phyloP scores from a whole-genome alignment of 2,113 vertebrate species.

The Emydocephalus ijimae region DNA sequence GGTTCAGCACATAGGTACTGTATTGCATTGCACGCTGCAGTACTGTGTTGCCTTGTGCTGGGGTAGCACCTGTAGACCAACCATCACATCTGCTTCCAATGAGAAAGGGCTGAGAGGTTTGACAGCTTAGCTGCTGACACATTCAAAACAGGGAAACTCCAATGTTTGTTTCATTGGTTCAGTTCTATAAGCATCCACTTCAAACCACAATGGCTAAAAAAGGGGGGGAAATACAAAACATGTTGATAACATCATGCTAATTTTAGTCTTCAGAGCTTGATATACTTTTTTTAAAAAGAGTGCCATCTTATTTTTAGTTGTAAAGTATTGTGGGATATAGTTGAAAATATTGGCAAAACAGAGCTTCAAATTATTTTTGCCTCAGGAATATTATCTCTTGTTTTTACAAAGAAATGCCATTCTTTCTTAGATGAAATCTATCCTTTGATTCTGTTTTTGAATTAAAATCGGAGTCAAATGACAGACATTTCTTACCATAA shows the following conservation, averaged over 20 bases:
- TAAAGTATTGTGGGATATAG: slow-evolving; percentile 29
- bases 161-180: neutral
- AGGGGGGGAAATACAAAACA: neutral
- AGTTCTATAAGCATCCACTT: neutral
- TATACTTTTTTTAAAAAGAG: neutral
- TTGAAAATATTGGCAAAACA: neutral
- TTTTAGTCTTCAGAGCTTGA: neutral
- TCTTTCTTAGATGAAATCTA: slow-evolving; percentile 58
- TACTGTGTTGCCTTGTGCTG: neutral
- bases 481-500: slow-evolving; percentile 65
- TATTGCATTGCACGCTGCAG: neutral
- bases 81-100: neutral
- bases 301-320: neutral
- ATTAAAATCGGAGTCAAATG: slow-evolving; percentile 63
- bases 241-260: neutral
- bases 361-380: slow-evolving; percentile 43
- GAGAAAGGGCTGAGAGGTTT: neutral
- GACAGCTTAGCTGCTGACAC: neutral
- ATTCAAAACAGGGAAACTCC: neutral
- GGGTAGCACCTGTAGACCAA: neutral
- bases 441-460: slow-evolving; percentile 54
- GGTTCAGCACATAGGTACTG: neutral
- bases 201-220: neutral
- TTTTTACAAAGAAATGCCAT: slow-evolving; percentile 17
- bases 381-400: slow-evolving; percentile 39